Base-by-base conservation (phyloP, 1,140 invertebrate genomes). In the Saccostrea glomerata region DNA sequence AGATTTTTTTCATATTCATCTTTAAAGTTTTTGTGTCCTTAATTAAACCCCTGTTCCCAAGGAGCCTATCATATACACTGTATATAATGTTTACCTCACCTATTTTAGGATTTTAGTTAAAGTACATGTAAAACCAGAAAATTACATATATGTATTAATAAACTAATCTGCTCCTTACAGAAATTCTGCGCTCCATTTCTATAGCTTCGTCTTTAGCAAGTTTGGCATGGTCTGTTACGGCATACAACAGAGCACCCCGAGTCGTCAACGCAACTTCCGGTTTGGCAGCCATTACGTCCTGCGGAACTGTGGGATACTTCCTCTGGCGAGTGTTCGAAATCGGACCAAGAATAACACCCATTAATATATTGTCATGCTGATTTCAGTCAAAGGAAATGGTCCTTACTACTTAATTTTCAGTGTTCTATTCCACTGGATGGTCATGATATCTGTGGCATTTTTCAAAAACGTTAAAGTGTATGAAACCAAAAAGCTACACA, bases 391-490 rank as follows among this genome's bases (percentile, higher is more conserved):
- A 47, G 40, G 40, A 47, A 47, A 47, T 6, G 40, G 40, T 47
- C 40, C 40, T 2, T 47, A 47, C 60, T 96, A 96, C 95, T 3
- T 84, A 12, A 40, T 56, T 47, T 30, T 47, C 4, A 13, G 25
- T n/a, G 13, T 54, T 20, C 6, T 56, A 20, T 13, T 84, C 47
- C 82, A 84, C 55, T 84, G 82, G 82, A 54, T 56, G 12, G 23
- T 56, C 82, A 84, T 84, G 82, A 15, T 84, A 56, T 55, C 47
- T 17, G 17, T 30, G 36, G 5, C 97, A 54, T 95, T 97, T 23
- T 95, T 95, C 11, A 96, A 97, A 92, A 96, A 96, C 88, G 97
- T 92, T 0, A 86, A 85, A 36, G 93, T 93, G 63, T 93, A 92
- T 85, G 88, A 89, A 55, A 92, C n/a, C n/a, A n/a, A 92, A 47